Percentiles rank a stretch among this genome's conserved stretches.
Conservation (phyloP, 2,113 vertebrate species). For the Lethenteron camtschaticum region DNA sequence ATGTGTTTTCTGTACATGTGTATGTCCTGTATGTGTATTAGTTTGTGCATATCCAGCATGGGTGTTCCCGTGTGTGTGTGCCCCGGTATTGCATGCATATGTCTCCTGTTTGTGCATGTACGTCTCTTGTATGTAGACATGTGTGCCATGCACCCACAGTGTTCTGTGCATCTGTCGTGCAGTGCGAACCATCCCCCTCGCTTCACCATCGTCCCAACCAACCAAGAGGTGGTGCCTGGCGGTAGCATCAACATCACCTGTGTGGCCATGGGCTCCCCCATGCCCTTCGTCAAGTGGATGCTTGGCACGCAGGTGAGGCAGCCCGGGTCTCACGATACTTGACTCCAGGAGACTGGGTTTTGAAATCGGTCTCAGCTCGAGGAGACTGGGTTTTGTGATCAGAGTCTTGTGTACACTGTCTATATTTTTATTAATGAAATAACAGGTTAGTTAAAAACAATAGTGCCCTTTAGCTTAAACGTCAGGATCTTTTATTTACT, state of each 20-base stretch:
- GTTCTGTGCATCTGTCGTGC: conserved; percentile 26
- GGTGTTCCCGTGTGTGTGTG: background rate
- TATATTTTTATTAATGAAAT: too few relatives aligned
- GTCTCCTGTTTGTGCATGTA: background rate
- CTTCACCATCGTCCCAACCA: conserved; percentile 87
- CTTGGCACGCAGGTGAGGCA: too few relatives aligned
- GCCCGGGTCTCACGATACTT: too few relatives aligned
- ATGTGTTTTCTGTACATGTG: background rate
- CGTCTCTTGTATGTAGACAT: too few relatives aligned
- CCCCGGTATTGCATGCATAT: background rate
- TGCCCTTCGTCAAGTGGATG: conserved; percentile 1
- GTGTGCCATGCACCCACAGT: background rate
- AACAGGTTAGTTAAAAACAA: too few relatives aligned
- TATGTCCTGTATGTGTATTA: background rate
- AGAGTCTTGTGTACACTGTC: too few relatives aligned
- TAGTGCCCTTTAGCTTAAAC: too few relatives aligned
- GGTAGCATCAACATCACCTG: conserved; percentile 3
- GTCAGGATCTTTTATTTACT: too few relatives aligned
- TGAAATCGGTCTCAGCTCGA: too few relatives aligned
- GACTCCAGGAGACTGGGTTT: too few relatives aligned
- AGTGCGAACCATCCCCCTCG: conserved; percentile 88
- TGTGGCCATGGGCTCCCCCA: conserved; percentile 5
- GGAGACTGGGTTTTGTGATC: too few relatives aligned
- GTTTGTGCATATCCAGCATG: background rate
- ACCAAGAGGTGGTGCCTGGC: conserved; percentile 2